Evolutionary conservation across 2,888 invertebrate species (phyloP), one percentile per base, ranked within the genome.

Genomic region (Muscina levida): DNA sequence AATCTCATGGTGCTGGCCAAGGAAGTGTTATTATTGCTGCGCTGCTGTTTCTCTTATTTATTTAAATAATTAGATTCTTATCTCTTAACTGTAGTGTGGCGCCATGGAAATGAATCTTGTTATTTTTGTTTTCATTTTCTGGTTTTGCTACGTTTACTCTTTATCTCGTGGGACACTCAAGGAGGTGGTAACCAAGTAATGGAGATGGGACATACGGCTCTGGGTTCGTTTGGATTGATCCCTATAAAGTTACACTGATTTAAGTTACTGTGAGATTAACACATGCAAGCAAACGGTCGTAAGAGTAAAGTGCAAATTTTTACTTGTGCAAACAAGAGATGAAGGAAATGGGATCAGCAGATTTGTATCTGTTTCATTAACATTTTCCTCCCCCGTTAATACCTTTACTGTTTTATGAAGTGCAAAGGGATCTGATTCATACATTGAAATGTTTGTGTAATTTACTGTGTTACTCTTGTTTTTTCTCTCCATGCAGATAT

Each of bases 1-100:
- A 44, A 13, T n/a, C 13, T n/a, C 46, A 46, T 46, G 44, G 44
- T 11, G 44, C n/a, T 44, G 44, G n/a, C 2, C 6, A 44, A 2
- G 44, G 13, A n/a, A 13, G 44, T 44, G 44, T 22, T 31, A 31
- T 4, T n/a, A n/a, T 31, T 59, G 59, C 31, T 24, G 26, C 19
- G 11, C 24, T 24, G 26, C 19, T 62, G 62, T 10, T 62, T 42
- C 62, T 22, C 42, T 39, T 62, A 62, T 42, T 62, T 62, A 62
- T 62, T 62, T 42, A 42, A 59, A 59, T 59, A 39, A 62, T 62
- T 62, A 62, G 62, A 62, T 62, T 62, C 62, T 39, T 62, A 62
- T 62, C 62, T 62, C 6, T 56, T 8, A 8, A 5, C 31, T 31
- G 4, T 8, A 31, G 4, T 62, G 19, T 37, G 19, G 17, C 10